Evolutionary conservation across 1,140 invertebrate genomes (phyloP).

Genomic region (Aphaenogaster ashmeadi): DNA sequence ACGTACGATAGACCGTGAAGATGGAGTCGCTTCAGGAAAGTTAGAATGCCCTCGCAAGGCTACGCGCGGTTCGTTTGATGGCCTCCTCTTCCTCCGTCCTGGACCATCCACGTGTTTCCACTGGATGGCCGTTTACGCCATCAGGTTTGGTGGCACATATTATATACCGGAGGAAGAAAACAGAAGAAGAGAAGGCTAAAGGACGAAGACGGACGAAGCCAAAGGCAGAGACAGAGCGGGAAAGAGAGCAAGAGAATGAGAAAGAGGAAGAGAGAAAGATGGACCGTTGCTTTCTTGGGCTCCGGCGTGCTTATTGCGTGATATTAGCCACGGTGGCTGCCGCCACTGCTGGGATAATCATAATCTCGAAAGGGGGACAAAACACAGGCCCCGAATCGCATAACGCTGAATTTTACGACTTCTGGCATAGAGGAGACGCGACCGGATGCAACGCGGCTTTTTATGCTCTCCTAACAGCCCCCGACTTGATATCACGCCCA

Average conservation of each 20-base stretch:
- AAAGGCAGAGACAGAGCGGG: conserved; percentile 33
- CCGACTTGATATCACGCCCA: conserved; percentile 68
- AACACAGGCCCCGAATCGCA: conserved; percentile 81
- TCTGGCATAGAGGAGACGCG: conserved; percentile 73
- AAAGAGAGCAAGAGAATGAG: conserved; percentile 32
- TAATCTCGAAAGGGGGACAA: conserved; percentile 82
- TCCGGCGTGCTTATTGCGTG: conserved; percentile 80
- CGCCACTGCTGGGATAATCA: conserved; percentile 80
- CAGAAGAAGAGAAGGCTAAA: conserved; percentile 18
- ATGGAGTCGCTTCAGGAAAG: conserved; percentile 76
- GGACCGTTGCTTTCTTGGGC: conserved; percentile 64
- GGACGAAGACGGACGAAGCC: conserved; percentile 7
- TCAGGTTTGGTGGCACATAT: conserved; percentile 76
- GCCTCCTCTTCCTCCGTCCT: conserved; percentile 24
- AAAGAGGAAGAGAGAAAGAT: conserved; percentile 50
- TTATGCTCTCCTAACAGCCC: conserved; percentile 69
- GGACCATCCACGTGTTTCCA: conserved; percentile 68
- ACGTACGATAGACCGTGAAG: conserved; percentile 71
- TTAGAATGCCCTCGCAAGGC: conserved; percentile 68
- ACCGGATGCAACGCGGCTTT: conserved; percentile 82
- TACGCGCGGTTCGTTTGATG: conserved; percentile 76
- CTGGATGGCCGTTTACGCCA: conserved; percentile 73
- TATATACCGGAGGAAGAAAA: conserved; percentile 71
- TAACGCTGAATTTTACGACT: conserved; percentile 83
- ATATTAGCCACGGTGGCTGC: conserved; percentile 83